Conservation (phyloP, 1,140 invertebrate genomes). For the Melanaphis sacchari region DNA sequence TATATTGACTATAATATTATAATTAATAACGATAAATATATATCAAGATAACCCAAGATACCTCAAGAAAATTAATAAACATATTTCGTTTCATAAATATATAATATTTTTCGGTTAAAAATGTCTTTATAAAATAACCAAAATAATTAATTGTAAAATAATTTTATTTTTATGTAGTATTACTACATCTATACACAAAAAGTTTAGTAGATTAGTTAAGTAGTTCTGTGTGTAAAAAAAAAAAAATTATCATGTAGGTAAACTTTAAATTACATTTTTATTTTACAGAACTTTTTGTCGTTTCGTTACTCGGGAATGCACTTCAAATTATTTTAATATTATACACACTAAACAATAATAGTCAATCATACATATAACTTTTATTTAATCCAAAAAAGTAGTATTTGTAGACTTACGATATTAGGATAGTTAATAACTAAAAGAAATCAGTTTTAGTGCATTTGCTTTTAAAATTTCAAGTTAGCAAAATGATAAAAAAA, state of each 20-base stretch:
- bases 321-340: neutral
- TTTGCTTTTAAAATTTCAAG: neutral
- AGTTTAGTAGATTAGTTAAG: no score
- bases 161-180: no score
- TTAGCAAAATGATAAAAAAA: neutral
- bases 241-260: neutral
- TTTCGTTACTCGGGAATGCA: neutral
- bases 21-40: no score
- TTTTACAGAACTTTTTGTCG: neutral
- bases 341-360: neutral
- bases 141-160: no score
- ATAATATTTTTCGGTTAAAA: no score
- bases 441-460: neutral
- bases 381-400: neutral
- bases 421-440: neutral
- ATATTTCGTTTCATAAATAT: no score
- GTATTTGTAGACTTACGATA: neutral
- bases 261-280: neutral
- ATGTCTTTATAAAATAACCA: no score
- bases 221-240: neutral
- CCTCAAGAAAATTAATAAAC: no score
- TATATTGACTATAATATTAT: no score
- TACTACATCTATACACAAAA: no score
- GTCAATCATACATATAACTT: neutral
- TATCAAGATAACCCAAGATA: no score